Conservation (phyloP, 2,888 invertebrate genomes). For the Sialis fuliginosa region DNA sequence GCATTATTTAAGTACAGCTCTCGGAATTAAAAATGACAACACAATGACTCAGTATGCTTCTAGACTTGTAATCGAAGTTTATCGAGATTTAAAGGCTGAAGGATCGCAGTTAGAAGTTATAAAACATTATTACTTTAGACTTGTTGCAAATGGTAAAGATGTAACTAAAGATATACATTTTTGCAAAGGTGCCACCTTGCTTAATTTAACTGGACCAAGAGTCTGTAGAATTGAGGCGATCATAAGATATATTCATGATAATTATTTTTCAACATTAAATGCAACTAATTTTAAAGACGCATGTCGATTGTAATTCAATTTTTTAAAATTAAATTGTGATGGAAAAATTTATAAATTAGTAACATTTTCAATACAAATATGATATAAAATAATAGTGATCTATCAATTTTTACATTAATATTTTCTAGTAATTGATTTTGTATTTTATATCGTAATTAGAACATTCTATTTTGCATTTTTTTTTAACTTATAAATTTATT, state of each 20-base stretch:
- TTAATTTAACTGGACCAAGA: slow-evolving; percentile 33
- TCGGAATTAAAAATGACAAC: slow-evolving; percentile 49
- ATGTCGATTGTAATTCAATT: slow-evolving; percentile 24
- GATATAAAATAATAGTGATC: too few relatives aligned
- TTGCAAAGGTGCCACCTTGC: slow-evolving; percentile 44
- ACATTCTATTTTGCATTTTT: too few relatives aligned
- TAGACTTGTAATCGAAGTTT: slow-evolving; percentile 74
- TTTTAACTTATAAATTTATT: too few relatives aligned
- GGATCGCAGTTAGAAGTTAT: slow-evolving; percentile 24
- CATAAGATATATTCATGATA: slow-evolving; percentile 71
- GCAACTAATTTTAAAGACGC: slow-evolving; percentile 82
- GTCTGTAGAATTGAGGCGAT: slow-evolving; percentile 77
- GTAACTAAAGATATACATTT: slow-evolving; percentile 67
- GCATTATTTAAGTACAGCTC: slow-evolving; percentile 61
- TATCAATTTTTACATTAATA: too few relatives aligned
- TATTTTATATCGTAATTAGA: too few relatives aligned
- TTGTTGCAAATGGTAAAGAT: slow-evolving; percentile 74
- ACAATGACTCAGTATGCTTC: slow-evolving; percentile 73
- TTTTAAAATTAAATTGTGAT: neutral
- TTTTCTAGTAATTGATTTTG: too few relatives aligned
- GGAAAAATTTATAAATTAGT: too few relatives aligned
- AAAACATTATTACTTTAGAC: slow-evolving; percentile 61
- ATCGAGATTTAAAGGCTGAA: slow-evolving; percentile 43
- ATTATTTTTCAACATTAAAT: slow-evolving; percentile 68
- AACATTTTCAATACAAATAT: too few relatives aligned